Evolutionary conservation across 2,888 invertebrate species (phyloP), one percentile per base, ranked within the genome.

Genomic region (Scaptodrosophila latifasciaeformis): DNA sequence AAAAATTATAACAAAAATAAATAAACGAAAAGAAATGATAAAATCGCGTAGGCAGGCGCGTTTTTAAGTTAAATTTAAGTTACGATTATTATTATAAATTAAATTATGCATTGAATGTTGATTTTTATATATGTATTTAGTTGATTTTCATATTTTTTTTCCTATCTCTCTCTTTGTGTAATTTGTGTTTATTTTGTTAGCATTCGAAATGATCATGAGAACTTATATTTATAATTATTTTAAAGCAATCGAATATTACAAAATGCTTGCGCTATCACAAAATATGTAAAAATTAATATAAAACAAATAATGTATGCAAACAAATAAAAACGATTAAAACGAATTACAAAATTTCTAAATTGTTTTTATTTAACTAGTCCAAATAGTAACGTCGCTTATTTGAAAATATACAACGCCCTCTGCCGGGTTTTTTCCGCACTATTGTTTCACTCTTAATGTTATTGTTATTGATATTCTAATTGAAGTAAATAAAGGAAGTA

Each of bases 121-220:
- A 67, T 68, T 67, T 67, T 59, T 70, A 65, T 70, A 34, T 34
- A 13, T 34, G 47, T 50, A 69, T 60, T 67, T 65, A 69, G 60
- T 63, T 66, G 63, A 67, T 67, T 65, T n/a, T n/a, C n/a, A n/a
- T n/a, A 34, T 34, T 34, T 34, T 31, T 34, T 34, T 34, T 12
- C n/a, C n/a, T n/a, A n/a, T n/a, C n/a, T n/a, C n/a, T n/a, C n/a
- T n/a, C n/a, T n/a, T n/a, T n/a, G n/a, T n/a, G n/a, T n/a, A n/a
- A n/a, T n/a, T 34, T 34, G n/a, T 34, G 15, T 6, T 9, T 12
- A 7, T 37, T 15, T 37, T 37, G 37, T 37, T 37, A 17, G 10
- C 17, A 37, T 37, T 37, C 1, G 18, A 37, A 37, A 37, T 15
- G 37, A 15, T 17, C 19, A 17, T 7, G 18, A 6, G 18, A 34